Evolutionary conservation across 2,113 vertebrate species (phyloP).

Genomic region (Grantiella picta): DNA sequence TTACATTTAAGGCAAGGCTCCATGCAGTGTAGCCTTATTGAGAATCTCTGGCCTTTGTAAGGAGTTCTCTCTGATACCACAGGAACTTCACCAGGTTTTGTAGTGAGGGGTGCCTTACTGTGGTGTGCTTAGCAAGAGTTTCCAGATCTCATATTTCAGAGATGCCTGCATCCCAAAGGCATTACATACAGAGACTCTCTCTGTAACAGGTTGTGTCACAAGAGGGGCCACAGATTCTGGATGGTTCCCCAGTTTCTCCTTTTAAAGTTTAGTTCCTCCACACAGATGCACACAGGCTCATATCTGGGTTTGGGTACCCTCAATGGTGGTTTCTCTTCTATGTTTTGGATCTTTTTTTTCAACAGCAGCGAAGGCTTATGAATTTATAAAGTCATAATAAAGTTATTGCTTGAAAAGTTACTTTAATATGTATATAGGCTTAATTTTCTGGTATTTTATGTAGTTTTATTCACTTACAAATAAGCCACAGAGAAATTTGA

Average conservation of each 20-base stretch:
- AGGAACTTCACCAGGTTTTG: neutral
- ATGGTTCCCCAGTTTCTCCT: neutral
- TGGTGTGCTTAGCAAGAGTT: neutral
- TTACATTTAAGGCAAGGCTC: neutral
- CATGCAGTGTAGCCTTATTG: neutral
- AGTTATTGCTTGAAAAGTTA: neutral
- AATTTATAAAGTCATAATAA: neutral
- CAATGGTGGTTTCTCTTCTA: neutral
- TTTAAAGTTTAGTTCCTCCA: neutral
- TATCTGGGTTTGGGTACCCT: neutral
- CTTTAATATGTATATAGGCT: neutral
- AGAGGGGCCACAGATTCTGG: neutral
- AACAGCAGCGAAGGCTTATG: neutral
- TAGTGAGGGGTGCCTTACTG: neutral
- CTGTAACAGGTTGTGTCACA: neutral
- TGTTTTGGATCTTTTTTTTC: neutral
- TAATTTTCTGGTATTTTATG: neutral
- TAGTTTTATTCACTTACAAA: neutral
- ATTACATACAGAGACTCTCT: neutral
- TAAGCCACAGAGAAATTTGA: neutral
- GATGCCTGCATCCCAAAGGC: neutral
- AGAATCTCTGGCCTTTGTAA: neutral
- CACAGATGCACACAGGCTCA: neutral
- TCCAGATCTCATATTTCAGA: neutral
- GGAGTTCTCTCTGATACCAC: neutral